Percentiles rank a stretch among this genome's conserved stretches.
Conservation (phyloP, 2,113 vertebrate species). For the Rhodinocichla rosea region DNA sequence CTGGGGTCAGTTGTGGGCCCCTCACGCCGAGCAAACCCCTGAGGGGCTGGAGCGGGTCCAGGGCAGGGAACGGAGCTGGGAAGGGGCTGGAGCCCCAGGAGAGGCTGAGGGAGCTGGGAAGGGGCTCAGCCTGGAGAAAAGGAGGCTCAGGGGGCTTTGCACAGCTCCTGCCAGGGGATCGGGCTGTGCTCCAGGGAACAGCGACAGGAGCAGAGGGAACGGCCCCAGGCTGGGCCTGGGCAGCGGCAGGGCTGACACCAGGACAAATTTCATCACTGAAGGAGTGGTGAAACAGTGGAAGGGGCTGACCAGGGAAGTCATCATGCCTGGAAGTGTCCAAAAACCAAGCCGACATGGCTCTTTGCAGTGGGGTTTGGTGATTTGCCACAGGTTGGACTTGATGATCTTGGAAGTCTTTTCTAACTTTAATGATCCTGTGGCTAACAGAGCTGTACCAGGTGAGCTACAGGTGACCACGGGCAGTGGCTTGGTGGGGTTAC, state of each 20-base stretch:
- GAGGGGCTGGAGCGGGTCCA: not conserved
- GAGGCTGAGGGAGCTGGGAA: not conserved
- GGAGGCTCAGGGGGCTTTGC: not conserved
- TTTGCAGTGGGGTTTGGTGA: not conserved
- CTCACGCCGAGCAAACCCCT: not conserved
- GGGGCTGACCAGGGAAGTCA: not conserved
- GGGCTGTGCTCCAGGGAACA: not conserved
- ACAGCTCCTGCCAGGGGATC: accelerated
- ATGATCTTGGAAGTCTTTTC: not conserved
- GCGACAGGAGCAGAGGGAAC: not conserved
- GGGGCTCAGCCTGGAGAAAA: not conserved
- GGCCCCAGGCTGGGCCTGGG: not conserved
- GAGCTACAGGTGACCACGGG: not conserved
- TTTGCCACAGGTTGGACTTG: not conserved
- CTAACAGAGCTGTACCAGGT: not conserved
- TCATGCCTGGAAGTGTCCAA: not conserved
- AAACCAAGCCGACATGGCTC: too few species aligned
- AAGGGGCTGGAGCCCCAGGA: not conserved
- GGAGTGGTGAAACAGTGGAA: not conserved
- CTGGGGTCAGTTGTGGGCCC: not conserved
- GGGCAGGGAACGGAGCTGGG: not conserved
- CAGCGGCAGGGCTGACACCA: accelerated
- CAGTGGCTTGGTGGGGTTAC: not conserved
- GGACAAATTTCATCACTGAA: too few species aligned
- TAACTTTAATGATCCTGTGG: too few species aligned